Evolutionary conservation across 2,888 invertebrate genomes (phyloP), one percentile per base, ranked within the genome.

Genomic region (Tinea pellionella): DNA sequence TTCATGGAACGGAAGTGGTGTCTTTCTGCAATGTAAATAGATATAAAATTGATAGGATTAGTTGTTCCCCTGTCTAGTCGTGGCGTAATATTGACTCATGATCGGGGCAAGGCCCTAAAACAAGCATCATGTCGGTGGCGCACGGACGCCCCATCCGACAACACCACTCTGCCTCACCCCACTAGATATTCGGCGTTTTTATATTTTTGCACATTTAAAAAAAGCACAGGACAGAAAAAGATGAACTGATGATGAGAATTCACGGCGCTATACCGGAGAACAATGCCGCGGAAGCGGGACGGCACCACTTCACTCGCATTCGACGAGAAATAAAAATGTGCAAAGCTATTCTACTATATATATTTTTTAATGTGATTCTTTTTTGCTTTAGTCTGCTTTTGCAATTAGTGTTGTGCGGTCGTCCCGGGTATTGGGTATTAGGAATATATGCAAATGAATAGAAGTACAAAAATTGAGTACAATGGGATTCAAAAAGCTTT

Each of bases 201-300:
- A 87, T 85, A 85, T 86, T 87, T 84, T 84, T 84, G 82, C 84
- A 84, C 83, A 82, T 82, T 83, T 72, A 81, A 85, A 86, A 86
- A 86, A 85, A 84, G 76, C 64, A 70, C 73, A 80, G 73, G 80
- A 72, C 76, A 85, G 87, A 87, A 83, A 86, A 87, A 86, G 86
- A 86, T 82, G 84, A 85, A 85, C 75, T 82, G 84, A 80, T 84
- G 86, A 84, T 80, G 84, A 77, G 77, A 71, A 72, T 72, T 69
- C 69, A 66, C 51, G 66, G 67, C 68, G 64, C 64, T 63, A 64
- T 63, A 65, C 62, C 61, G 61, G 57, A 66, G 70, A 81, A 86
- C 85, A 85, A 85, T 83, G 72, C 73, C 66, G 86, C 66, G 78
- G 69, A 73, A 87, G 81, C 76, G 80, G 77, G 86, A 86, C 76